Conservation (phyloP, 2,113 vertebrate species). For the Tachysurus vachellii region DNA sequence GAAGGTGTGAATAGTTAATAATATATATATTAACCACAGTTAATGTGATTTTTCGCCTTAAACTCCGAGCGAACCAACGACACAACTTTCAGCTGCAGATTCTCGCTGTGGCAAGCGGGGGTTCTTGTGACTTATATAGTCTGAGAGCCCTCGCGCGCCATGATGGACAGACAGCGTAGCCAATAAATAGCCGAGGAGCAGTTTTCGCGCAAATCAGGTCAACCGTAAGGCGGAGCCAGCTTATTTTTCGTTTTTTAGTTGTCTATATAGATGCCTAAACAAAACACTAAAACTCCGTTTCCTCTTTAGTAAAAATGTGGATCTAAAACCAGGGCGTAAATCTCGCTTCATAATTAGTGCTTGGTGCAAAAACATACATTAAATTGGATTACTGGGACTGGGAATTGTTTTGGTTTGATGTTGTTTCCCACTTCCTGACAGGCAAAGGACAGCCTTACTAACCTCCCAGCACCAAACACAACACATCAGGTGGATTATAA, state of each 20-base stretch:
- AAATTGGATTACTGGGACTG: neutral
- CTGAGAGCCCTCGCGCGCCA: neutral
- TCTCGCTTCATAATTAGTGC: too few relatives aligned
- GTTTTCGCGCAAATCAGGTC: slow-evolving; percentile 3
- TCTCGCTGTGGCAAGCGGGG: slow-evolving; percentile 45
- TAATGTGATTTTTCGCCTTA: neutral
- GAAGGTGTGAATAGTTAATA: slow-evolving; percentile 43
- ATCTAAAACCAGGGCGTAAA: neutral
- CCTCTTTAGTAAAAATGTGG: neutral
- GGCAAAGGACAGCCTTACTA: slow-evolving; percentile 13
- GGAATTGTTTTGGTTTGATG: neutral
- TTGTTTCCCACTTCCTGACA: slow-evolving; percentile 19
- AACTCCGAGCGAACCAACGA: slow-evolving; percentile 23
- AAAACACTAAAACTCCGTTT: neutral
- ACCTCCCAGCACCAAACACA: neutral
- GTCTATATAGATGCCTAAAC: slow-evolving; percentile 21
- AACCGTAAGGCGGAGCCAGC: slow-evolving; percentile 24
- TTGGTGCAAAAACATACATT: neutral
- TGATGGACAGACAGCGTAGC: slow-evolving; percentile 16
- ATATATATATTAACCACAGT: neutral
- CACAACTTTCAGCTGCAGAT: slow-evolving; percentile 52
- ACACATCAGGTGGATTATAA: neutral
- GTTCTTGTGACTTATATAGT: slow-evolving; percentile 53
- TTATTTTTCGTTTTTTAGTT: slow-evolving; percentile 26
- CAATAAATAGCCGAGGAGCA: neutral